Evolutionary conservation across 2,888 invertebrate species (phyloP).

Genomic region (Agrochola litura): DNA sequence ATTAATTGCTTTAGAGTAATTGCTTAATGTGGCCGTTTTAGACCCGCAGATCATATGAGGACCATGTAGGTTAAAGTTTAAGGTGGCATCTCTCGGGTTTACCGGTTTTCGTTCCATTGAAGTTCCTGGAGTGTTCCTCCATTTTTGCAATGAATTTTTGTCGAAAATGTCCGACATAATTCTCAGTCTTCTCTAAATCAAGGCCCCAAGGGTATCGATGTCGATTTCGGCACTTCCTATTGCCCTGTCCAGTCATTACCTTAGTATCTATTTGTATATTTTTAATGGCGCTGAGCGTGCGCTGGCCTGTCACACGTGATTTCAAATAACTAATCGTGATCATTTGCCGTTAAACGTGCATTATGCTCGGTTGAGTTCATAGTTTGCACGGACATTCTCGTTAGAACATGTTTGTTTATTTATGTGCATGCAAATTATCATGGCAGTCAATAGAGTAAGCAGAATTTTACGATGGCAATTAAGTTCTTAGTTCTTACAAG

Average conservation of each 20-base stretch:
- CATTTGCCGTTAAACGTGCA: constrained; percentile 47
- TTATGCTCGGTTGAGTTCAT: constrained; percentile 24
- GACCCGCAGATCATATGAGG: not conserved
- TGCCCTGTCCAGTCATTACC: not conserved
- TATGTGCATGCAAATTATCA: constrained; percentile 4
- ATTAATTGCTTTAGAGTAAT: too few relatives aligned
- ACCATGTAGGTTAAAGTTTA: not conserved
- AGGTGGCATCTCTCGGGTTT: not conserved
- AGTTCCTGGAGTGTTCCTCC: not conserved
- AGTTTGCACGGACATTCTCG: constrained; percentile 7
- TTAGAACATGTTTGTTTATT: constrained; percentile 35
- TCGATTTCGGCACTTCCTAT: not conserved
- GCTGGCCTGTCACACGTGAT: constrained; percentile 55
- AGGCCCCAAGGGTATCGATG: not conserved
- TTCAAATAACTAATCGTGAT: constrained; percentile 49
- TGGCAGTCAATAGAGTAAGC: not conserved
- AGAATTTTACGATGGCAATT: not conserved
- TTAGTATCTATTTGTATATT: constrained; percentile 15
- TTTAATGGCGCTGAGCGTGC: constrained; percentile 44
- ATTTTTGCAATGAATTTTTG: not conserved
- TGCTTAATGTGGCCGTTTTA: too few relatives aligned
- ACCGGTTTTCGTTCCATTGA: not conserved
- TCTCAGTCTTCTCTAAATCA: not conserved
- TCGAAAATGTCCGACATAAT: not conserved
- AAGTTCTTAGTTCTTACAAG: constrained; percentile 12